Evolutionary conservation across 2,113 vertebrate genomes (phyloP), one percentile per base, ranked within the genome.

Genomic region (Strix aluco): DNA sequence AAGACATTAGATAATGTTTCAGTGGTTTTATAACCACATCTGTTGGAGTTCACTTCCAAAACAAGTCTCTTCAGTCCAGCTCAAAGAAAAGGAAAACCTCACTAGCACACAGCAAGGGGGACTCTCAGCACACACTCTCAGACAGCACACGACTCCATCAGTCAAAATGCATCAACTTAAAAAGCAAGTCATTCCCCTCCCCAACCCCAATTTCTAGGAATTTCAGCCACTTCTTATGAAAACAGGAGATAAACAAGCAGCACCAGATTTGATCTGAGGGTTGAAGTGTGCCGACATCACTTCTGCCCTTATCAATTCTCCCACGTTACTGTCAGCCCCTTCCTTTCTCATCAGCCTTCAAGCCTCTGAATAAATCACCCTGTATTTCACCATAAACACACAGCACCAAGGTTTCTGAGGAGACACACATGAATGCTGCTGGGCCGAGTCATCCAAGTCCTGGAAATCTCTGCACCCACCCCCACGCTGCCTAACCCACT

Each of bases 101-200:
- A 6, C 1, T 0, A 42, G 77, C 32, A 74, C n/a, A 13, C 18
- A 27, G 69, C 2, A 1, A 66, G 62, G 22, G 30, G n/a, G 29
- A 11, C n/a, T 19, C 72, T 40, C 15, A 11, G 57, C 55, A 63
- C 63, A 49, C 1, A 1, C 55, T 19, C 46, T 38, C 71, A 11
- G 23, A 20, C 32, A 63, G 59, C 46, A 26, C 40, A 38, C 22
- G 40, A 22, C 46, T 30, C 38, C 77, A n/a, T 19, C 38, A 55
- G 5, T 14, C 70, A 81, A 42, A 89, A 49, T 2, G 6, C 40
- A 81, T 3, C 63, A 25, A 18, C 29, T 71, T 46, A 9, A 38
- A 81, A 36, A 63, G 19, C 17, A 73, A 69, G 40, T 26, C 7
- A 25, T 26, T 27, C 10, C 46, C 42, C 15, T 78, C 55, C n/a